Percentiles rank a stretch among this genome's conserved stretches.
These are phyloP conservation scores for Ophion obscuratus DNA, from an alignment of 2,888 invertebrate genomes.

Conservation along the genomic window DNA sequence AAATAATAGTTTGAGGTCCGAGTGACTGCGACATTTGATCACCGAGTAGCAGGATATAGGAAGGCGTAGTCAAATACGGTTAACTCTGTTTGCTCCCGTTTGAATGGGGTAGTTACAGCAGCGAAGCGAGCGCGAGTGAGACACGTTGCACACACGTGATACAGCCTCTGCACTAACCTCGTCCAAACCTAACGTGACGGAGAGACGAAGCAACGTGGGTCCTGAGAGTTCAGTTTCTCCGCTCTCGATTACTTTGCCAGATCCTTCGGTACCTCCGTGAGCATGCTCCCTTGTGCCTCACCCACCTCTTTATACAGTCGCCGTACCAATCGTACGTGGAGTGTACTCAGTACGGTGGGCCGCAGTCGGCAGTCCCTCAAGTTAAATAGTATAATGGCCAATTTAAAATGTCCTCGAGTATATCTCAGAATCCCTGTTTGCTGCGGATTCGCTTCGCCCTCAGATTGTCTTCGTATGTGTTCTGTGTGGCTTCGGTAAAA, in stretches of 20 bases:
- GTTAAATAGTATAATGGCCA: conserved; percentile 84
- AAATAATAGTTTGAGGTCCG: conserved; percentile 64
- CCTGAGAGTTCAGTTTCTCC: conserved; percentile 43
- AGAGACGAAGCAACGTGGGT: conserved; percentile 26
- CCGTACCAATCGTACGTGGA: conserved; percentile 67
- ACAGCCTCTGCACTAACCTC: conserved; percentile 67
- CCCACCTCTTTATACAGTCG: conserved; percentile 35
- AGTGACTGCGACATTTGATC: conserved; percentile 79
- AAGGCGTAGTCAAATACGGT: conserved; percentile 82
- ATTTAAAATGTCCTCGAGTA: conserved; percentile 83
- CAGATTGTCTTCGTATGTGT: conserved; percentile 7
- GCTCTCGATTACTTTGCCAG: conserved; percentile 71
- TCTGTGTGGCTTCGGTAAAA: background rate
- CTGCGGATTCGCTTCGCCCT: conserved; percentile 35
- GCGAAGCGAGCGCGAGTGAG: conserved; percentile 31
- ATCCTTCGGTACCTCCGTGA: conserved; percentile 67
- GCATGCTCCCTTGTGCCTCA: conserved; percentile 58
- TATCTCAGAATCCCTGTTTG: conserved; percentile 81
- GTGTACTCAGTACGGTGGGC: conserved; percentile 54
- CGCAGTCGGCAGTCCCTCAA: conserved; percentile 78
- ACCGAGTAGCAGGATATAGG: conserved; percentile 60
- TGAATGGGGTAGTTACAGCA: conserved; percentile 75
- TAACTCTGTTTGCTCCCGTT: conserved; percentile 81
- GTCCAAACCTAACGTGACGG: conserved; percentile 59
- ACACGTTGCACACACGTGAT: conserved; percentile 72